phyloP scores from a whole-genome alignment of 2,888 invertebrate species.

The Exephanes ischioxanthus region DNA sequence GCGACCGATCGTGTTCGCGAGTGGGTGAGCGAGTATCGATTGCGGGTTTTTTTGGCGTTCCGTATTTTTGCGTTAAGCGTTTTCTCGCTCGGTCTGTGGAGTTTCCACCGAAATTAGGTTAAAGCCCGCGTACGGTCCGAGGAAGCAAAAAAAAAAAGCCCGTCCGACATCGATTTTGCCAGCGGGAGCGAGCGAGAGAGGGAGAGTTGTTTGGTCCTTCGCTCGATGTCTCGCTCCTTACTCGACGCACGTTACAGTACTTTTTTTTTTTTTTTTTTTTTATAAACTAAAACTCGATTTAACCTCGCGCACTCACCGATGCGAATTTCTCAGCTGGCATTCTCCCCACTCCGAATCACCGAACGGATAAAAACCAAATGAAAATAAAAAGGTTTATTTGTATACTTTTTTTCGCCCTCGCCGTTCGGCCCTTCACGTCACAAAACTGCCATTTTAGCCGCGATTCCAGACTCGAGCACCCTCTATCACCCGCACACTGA shows the following conservation, averaged over 20 bases:
- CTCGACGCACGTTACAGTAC: slow-evolving; percentile 51
- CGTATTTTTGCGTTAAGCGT: neutral
- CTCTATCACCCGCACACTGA: slow-evolving; percentile 51
- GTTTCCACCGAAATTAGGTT: slow-evolving; percentile 71
- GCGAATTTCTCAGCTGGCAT: slow-evolving; percentile 71
- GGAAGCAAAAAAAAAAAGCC: slow-evolving; percentile 22
- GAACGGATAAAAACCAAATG: slow-evolving; percentile 30
- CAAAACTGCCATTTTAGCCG: slow-evolving; percentile 76
- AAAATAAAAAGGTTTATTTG: slow-evolving; percentile 41
- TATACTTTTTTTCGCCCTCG: slow-evolving; percentile 67
- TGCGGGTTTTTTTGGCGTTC: neutral
- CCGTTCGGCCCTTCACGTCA: slow-evolving; percentile 71
- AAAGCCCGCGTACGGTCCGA: slow-evolving; percentile 60
- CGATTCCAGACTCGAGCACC: slow-evolving; percentile 60
- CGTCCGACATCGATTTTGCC: slow-evolving; percentile 61
- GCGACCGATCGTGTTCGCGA: too few relatives aligned
- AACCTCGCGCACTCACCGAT: slow-evolving; percentile 70
- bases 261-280: too few relatives aligned
- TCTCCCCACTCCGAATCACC: slow-evolving; percentile 50
- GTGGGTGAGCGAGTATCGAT: too few relatives aligned
- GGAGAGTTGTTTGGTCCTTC: slow-evolving; percentile 49
- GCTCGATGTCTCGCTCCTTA: slow-evolving; percentile 42
- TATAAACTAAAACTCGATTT: neutral
- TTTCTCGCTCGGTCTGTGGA: neutral
- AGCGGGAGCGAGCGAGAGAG: neutral